These are phyloP conservation scores for Triplophysa bombifrons DNA, from an alignment of 2,797 vertebrate species.

Conservation along the genomic window DNA sequence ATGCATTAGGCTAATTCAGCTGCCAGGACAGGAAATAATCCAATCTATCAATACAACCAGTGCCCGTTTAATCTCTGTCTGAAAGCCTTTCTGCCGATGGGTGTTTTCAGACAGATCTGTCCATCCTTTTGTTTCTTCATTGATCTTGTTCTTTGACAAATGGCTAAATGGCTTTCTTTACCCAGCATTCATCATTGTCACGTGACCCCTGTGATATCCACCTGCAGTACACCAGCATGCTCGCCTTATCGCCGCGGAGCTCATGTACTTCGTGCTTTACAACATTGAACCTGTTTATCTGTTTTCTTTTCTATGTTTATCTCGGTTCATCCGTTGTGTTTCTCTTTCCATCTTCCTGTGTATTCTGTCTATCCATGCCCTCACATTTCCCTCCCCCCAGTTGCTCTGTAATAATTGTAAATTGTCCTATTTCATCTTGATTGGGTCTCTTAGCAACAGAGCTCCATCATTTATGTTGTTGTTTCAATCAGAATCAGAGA, in stretches of 20 bases:
- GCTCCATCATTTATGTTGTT: constrained; percentile 20
- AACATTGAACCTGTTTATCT: constrained; percentile 17
- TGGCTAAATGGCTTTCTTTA: constrained; percentile 49
- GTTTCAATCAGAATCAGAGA: constrained; percentile 30
- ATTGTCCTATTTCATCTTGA: constrained; percentile 39
- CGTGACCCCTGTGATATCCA: constrained; percentile 19
- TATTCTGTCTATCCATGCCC: constrained; percentile 9
- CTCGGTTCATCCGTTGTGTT: background rate
- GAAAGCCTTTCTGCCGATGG: background rate
- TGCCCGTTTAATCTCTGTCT: constrained; percentile 32
- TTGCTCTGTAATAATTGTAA: constrained; percentile 3
- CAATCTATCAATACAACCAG: constrained; percentile 53
- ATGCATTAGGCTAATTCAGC: constrained; percentile 57
- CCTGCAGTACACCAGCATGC: constrained; percentile 11
- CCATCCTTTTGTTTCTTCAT: constrained; percentile 51
- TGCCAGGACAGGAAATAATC: constrained; percentile 51
- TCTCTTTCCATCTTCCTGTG: background rate
- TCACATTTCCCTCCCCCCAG: background rate
- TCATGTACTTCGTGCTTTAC: constrained; percentile 9
- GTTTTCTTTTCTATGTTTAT: background rate
- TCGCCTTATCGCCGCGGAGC: constrained; percentile 30
- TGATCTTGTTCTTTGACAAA: constrained; percentile 51
- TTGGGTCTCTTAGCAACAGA: constrained; percentile 61
- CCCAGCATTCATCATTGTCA: constrained; percentile 55
- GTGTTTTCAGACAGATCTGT: background rate